A percentile compares a stretch with the other conserved stretches of the same genome.
phyloP scores from a whole-genome alignment of 2,113 vertebrate genomes.

The Falcunculus frontatus region DNA sequence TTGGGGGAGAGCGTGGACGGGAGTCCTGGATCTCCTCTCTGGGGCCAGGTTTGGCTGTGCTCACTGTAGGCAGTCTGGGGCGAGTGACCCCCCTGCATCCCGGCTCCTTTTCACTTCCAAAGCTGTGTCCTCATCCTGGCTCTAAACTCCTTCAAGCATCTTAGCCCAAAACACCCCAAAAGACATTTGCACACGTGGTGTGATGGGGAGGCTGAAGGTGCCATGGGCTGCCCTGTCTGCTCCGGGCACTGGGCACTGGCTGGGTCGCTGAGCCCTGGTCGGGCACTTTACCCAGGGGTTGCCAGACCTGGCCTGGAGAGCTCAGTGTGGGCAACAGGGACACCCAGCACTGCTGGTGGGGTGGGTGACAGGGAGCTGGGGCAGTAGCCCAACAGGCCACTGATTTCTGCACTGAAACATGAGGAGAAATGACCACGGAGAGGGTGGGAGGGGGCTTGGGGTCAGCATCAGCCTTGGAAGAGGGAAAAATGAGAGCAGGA shows the following conservation, averaged over 20 bases:
- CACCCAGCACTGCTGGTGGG: neutral
- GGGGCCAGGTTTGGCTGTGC: neutral
- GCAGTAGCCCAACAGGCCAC: fast-evolving
- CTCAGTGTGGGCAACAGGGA: neutral
- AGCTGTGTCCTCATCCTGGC: neutral
- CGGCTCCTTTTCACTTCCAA: neutral
- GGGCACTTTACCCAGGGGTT: neutral
- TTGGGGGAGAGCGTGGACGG: fast-evolving
- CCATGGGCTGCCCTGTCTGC: neutral
- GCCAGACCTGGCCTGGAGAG: neutral
- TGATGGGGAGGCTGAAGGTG: neutral
- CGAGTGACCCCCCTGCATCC: neutral
- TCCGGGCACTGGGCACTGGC: fast-evolving
- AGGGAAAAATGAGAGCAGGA: neutral
- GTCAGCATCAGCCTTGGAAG: neutral
- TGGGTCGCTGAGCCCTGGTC: fast-evolving
- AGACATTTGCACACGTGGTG: fast-evolving
- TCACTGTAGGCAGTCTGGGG: neutral
- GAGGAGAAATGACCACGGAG: neutral
- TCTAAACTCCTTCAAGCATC: neutral
- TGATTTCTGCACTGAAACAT: neutral
- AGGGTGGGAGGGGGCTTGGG: neutral
- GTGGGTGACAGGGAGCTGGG: neutral
- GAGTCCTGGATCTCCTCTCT: neutral
- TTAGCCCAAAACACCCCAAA: neutral